A percentile compares a stretch with the other conserved stretches of the same genome.
phyloP scores from a whole-genome alignment of 2,113 vertebrate species.

The Mugil cephalus region DNA sequence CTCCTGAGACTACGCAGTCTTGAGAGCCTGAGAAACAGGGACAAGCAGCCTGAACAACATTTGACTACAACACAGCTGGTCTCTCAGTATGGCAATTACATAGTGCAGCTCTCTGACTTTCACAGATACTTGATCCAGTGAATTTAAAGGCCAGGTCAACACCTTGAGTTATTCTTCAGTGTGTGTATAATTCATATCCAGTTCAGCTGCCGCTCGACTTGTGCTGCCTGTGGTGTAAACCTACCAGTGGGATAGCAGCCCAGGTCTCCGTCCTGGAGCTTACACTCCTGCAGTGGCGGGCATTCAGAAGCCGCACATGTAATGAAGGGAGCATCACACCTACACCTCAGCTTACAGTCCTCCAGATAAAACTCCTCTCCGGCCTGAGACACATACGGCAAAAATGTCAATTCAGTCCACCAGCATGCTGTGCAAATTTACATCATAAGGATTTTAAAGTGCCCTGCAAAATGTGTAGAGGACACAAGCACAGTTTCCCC shows the following conservation, averaged over 20 bases:
- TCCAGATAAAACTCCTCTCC: conserved; percentile 81
- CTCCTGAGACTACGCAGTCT: conserved; percentile 87
- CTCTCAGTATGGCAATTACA: no score
- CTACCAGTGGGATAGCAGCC: conserved; percentile 85
- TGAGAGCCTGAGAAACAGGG: conserved; percentile 70
- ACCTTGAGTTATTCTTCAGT: no score
- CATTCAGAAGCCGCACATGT: conserved; percentile 72
- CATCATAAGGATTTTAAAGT: no score
- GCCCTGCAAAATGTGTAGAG: no score
- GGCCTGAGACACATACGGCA: conserved; percentile 61
- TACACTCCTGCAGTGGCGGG: conserved; percentile 79
- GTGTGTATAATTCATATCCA: no score
- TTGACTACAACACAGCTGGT: no score
- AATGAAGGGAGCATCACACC: conserved; percentile 68
- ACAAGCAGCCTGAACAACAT: not conserved
- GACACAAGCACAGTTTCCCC: no score
- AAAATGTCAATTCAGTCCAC: not conserved
- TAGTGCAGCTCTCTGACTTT: no score
- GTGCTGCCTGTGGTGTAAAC: conserved; percentile 1
- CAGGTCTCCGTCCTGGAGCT: conserved; percentile 74
- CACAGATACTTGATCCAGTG: no score
- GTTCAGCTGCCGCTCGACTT: no score
- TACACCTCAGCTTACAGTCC: conserved; percentile 76
- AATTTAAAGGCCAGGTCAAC: no score
- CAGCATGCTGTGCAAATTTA: no score